Conservation (phyloP, 2,888 invertebrate species). For the Nymphalis polychloros region DNA sequence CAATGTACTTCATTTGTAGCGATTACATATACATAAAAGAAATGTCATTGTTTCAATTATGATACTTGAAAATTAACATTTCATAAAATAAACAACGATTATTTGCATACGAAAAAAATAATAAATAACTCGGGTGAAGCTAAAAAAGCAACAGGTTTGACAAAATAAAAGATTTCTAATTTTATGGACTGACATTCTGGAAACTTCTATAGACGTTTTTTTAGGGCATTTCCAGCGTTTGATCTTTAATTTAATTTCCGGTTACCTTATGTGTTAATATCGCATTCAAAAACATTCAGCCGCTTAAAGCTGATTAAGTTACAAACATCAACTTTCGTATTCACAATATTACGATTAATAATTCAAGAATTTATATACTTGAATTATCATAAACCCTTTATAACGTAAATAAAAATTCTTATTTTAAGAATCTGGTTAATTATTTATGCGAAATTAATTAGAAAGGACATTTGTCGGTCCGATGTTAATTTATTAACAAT, state of each 20-base stretch:
- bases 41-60: neutral
- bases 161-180: too few relatives aligned
- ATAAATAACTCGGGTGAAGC: too few relatives aligned
- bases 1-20: neutral
- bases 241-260: too few relatives aligned
- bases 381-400: neutral
- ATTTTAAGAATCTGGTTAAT: constrained; percentile 32
- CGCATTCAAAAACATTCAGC: neutral
- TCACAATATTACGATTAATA: neutral
- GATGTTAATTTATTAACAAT: constrained; percentile 31
- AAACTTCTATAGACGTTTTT: too few relatives aligned
- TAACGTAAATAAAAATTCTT: neutral
- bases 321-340: neutral
- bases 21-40: neutral
- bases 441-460: constrained; percentile 38
- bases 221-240: too few relatives aligned
- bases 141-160: too few relatives aligned
- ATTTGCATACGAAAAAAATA: too few relatives aligned
- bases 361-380: neutral
- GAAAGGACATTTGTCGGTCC: constrained; percentile 22
- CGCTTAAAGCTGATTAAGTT: neutral
- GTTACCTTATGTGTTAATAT: too few relatives aligned
- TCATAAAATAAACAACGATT: neutral
- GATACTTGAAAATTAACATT: neutral
- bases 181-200: too few relatives aligned